phyloP scores from a whole-genome alignment of 2,888 invertebrate genomes.

The Hirtodrosophila alboralis region DNA sequence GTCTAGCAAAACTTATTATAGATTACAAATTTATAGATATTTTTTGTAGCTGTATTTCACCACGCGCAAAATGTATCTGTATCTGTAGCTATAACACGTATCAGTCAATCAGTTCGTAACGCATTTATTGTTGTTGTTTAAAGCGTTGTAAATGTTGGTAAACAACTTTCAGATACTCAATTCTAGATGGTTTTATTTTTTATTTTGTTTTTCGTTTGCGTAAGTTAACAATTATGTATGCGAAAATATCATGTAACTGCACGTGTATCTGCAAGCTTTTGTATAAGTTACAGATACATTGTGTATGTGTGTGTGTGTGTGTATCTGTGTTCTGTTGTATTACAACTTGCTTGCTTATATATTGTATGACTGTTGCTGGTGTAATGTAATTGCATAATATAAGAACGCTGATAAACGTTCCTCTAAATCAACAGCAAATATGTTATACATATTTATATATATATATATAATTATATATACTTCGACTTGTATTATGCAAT shows the following conservation, averaged over 20 bases:
- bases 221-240: slow-evolving; percentile 55
- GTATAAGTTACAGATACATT: too few species aligned
- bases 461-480: slow-evolving; percentile 20
- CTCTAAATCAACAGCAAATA: slow-evolving; percentile 60
- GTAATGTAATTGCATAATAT: slow-evolving; percentile 61
- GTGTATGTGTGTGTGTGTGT: slow-evolving; percentile 1
- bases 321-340: background rate
- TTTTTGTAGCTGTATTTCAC: too few species aligned
- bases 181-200: too few species aligned
- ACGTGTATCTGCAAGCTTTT: slow-evolving; percentile 52
- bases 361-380: slow-evolving; percentile 4
- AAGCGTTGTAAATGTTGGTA: slow-evolving; percentile 20
- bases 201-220: slow-evolving; percentile 26
- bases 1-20: slow-evolving; percentile 8
- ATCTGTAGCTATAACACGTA: background rate
- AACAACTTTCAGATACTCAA: slow-evolving; percentile 39
- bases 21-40: background rate
- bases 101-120: too few species aligned
- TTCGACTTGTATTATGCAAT: slow-evolving; percentile 63
- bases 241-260: slow-evolving; percentile 40
- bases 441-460: slow-evolving; percentile 15
- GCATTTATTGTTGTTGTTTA: too few species aligned
- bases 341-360: slow-evolving; percentile 4
- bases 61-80: background rate
- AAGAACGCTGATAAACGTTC: slow-evolving; percentile 56